These are phyloP conservation scores for Dyspetes luteomarginatus DNA, from an alignment of 2,888 invertebrate species.

Conservation along the genomic window DNA sequence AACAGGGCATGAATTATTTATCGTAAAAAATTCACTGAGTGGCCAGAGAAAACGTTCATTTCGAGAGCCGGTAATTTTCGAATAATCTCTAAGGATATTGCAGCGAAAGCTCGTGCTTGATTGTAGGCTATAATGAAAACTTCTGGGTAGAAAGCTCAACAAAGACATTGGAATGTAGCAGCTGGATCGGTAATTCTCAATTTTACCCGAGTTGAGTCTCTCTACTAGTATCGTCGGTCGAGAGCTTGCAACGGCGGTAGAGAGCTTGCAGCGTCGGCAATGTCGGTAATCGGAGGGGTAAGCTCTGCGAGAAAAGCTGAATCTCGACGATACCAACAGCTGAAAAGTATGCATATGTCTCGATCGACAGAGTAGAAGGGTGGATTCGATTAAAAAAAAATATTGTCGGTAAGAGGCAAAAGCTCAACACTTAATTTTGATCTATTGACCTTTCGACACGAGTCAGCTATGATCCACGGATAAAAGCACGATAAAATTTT, in stretches of 20 bases:
- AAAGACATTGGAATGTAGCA: not conserved
- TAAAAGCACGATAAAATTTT: not conserved
- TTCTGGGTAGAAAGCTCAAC: not conserved
- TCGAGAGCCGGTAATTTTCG: conserved; percentile 5
- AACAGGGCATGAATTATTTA: no score
- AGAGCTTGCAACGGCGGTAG: no score
- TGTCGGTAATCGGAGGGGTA: not conserved
- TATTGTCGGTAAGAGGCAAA: conserved; percentile 28
- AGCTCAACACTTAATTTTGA: not conserved
- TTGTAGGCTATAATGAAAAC: not conserved
- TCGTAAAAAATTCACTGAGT: no score
- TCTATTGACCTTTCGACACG: no score
- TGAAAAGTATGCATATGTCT: not conserved
- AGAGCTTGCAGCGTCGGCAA: conserved; percentile 39
- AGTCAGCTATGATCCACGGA: no score
- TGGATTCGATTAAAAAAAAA: not conserved
- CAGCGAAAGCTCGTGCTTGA: not conserved
- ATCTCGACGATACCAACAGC: conserved; percentile 1
- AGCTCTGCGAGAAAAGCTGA: not conserved
- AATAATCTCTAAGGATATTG: not conserved
- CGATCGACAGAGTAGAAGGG: not conserved
- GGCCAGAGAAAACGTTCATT: not conserved
- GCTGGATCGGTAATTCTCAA: not conserved
- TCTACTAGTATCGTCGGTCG: not conserved
- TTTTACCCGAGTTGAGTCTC: not conserved